Evolutionary conservation across 2,797 vertebrate species (phyloP).

Genomic region (Falco biarmicus): DNA sequence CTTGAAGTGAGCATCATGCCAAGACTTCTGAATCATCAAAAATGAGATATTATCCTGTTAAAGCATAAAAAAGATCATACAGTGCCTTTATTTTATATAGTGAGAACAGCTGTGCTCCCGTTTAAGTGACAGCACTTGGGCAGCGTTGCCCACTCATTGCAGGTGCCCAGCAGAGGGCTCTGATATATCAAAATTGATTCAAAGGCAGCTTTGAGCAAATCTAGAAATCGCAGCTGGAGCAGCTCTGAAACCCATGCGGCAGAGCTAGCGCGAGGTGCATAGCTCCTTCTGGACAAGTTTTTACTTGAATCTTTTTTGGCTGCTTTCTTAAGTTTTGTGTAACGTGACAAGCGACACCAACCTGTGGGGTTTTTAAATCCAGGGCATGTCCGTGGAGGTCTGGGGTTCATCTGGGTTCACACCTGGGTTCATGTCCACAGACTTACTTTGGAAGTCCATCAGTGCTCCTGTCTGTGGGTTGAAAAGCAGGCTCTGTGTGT

Average conservation of each 20-base stretch:
- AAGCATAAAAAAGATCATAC: neutral
- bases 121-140: rapidly evolving
- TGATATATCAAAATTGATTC: neutral
- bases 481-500: neutral
- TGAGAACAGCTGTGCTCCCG: too few species aligned
- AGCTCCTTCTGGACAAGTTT: neutral
- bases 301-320: neutral
- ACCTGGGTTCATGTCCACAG: neutral
- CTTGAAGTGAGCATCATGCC: neutral
- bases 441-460: neutral
- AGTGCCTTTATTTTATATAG: neutral
- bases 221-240: neutral
- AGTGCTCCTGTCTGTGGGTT: neutral
- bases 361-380: neutral
- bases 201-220: neutral
- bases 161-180: neutral
- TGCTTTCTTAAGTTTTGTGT: neutral
- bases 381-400: neutral
- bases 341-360: neutral
- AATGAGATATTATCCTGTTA: too few species aligned
- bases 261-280: too few species aligned
- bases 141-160: neutral
- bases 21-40: neutral
- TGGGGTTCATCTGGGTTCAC: too few species aligned
- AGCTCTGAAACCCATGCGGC: too few species aligned